phyloP scores from a whole-genome alignment of 2,888 invertebrate species.

The Drosophila mimica region DNA sequence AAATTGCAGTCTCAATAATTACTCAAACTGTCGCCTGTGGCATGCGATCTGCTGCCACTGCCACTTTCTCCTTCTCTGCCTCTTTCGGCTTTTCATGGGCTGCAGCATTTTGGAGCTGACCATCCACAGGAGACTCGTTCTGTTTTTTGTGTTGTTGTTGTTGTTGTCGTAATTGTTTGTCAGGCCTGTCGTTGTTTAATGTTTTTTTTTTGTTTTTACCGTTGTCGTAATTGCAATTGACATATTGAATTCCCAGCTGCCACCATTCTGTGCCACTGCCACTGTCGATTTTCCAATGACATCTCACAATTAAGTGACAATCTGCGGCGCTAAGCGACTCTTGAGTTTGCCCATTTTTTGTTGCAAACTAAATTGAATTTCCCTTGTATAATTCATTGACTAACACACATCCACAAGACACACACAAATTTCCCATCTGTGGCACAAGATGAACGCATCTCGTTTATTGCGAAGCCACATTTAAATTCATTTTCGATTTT shows the following conservation, averaged over 20 bases:
- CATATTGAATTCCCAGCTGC: constrained; percentile 63
- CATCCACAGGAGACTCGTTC: constrained; percentile 55
- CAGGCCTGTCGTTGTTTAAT: constrained; percentile 62
- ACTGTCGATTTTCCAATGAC: constrained; percentile 30
- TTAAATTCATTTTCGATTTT: constrained; percentile 79
- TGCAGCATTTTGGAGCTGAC: constrained; percentile 30
- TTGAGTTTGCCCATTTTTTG: constrained; percentile 44
- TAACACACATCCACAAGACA: constrained; percentile 22
- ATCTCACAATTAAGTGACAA: constrained; percentile 69
- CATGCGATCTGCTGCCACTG: constrained; percentile 33
- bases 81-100: constrained; percentile 1
- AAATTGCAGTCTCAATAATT: constrained; percentile 76
- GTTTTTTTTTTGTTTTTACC: constrained; percentile 28
- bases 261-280: constrained; percentile 9
- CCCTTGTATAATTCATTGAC: constrained; percentile 73
- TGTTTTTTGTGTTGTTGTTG: constrained; percentile 32
- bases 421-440: not conserved
- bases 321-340: constrained; percentile 46
- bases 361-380: constrained; percentile 58
- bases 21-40: constrained; percentile 79
- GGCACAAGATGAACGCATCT: constrained; percentile 54
- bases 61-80: not conserved
- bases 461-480: constrained; percentile 72
- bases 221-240: constrained; percentile 70
- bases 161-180: constrained; percentile 73